Conservation (phyloP, 2,888 invertebrate genomes). For the Nysson spinosus region DNA sequence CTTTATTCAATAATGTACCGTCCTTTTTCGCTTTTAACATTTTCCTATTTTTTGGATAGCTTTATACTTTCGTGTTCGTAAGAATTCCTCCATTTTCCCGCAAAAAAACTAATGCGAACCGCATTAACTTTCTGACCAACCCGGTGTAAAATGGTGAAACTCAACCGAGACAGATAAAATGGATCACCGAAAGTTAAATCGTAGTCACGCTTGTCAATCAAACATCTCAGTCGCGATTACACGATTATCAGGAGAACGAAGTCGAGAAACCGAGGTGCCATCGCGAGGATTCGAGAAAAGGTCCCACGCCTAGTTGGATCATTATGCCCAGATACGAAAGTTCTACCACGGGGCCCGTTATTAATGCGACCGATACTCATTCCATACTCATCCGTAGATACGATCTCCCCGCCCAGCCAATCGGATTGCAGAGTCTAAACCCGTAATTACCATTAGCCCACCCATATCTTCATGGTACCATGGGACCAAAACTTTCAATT, state of each 20-base stretch:
- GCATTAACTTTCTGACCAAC: no score
- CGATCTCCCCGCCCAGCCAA: constrained; percentile 73
- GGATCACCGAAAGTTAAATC: background rate
- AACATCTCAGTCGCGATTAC: constrained; percentile 1
- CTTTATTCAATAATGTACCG: no score
- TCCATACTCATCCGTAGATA: constrained; percentile 66
- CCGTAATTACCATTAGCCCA: constrained; percentile 74
- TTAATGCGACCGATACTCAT: constrained; percentile 66
- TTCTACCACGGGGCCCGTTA: constrained; percentile 53
- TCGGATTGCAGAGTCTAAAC: constrained; percentile 69
- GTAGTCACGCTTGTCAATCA: constrained; percentile 13
- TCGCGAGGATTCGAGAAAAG: constrained; percentile 21
- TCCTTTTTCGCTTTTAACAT: no score
- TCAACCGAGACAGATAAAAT: background rate
- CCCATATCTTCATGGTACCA: constrained; percentile 66
- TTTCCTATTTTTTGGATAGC: no score
- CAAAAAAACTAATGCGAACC: no score
- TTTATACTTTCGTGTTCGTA: no score
- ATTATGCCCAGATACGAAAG: constrained; percentile 50
- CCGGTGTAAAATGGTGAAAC: background rate
- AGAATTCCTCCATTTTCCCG: no score
- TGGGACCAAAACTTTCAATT: constrained; percentile 66
- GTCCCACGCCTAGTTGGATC: constrained; percentile 51
- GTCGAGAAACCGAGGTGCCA: constrained; percentile 6
- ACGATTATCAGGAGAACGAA: constrained; percentile 1